Evolutionary conservation across 2,113 vertebrate genomes (phyloP), one percentile per base, ranked within the genome.

Genomic region (Herpetotheres cachinnans): DNA sequence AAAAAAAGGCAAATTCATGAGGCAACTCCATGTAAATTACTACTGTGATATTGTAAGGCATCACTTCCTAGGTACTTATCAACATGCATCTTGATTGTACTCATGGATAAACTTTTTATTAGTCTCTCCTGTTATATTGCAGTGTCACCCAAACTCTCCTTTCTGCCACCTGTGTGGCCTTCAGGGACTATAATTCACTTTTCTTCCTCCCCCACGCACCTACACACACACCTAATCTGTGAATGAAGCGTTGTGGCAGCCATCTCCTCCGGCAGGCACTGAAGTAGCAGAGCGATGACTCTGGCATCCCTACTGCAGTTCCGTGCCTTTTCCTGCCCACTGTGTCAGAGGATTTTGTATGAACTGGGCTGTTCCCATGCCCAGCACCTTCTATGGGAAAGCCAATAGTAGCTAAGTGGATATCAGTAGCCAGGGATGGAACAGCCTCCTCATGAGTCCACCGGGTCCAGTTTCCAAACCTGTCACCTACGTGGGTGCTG

Each of bases 401-500:
- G 20, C 16, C 5, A 3, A 42, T 1, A 54, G 32, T 25, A 93
- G 19, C 9, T 17, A 22, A 82, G 7, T 0, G 8, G 14, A 17
- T 14, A 55, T 50, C 34, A 52, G 46, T 8, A 44, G 38, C 7
- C 30, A 36, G 11, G 56, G n/a, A 71, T 17, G 24, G 29, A 86
- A 44, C 1, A 18, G 29, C 1, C 21, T 17, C 1, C 6, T 59
- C 26, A 22, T 0, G 12, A 71, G 25, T 29, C 11, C 25, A n/a
- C 14, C 0, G 2, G 17, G 24, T 15, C 17, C 55, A 0, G 0
- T 15, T 67, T 72, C 59, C 61, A 83, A 90, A 61, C 0, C 1
- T 7, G 49, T 38, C 36, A n/a, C 29, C 40, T 65, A 5, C 0
- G 4, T 0, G 20, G n/a, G 16, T 62, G 10, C 5, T 0, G 0